Conservation (phyloP, 2,888 invertebrate species). For the Dynastes hyllus region DNA sequence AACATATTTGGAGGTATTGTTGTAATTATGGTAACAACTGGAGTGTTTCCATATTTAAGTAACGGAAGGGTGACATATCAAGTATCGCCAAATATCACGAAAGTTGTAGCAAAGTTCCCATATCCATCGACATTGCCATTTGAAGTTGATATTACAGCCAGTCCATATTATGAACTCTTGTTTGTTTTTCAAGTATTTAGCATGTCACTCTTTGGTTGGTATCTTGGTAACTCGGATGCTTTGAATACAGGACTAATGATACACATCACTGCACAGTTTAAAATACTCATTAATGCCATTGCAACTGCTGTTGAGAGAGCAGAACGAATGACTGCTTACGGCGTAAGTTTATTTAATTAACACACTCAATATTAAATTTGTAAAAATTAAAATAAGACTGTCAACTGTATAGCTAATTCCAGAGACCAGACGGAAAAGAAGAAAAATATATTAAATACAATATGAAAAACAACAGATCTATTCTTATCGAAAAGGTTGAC, state of each 20-base stretch:
- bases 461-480: neutral
- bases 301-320: slow-evolving; percentile 50
- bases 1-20: slow-evolving; percentile 52
- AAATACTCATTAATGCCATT: slow-evolving; percentile 52
- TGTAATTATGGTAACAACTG: slow-evolving; percentile 48
- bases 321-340: slow-evolving; percentile 41
- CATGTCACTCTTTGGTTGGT: slow-evolving; percentile 54
- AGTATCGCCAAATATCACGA: slow-evolving; percentile 47
- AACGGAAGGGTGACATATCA: slow-evolving; percentile 42
- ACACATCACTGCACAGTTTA: slow-evolving; percentile 54
- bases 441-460: neutral
- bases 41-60: slow-evolving; percentile 47
- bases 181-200: slow-evolving; percentile 54
- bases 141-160: slow-evolving; percentile 33
- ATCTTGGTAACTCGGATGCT: slow-evolving; percentile 53
- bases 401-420: neutral
- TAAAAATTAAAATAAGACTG: neutral
- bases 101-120: slow-evolving; percentile 50
- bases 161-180: slow-evolving; percentile 49
- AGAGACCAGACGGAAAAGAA: neutral
- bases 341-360: slow-evolving; percentile 6
- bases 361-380: neutral
- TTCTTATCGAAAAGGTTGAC: slow-evolving; percentile 24
- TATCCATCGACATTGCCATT: slow-evolving; percentile 56
- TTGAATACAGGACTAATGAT: slow-evolving; percentile 55